Conservation (phyloP, 2,888 invertebrate genomes). For the Acleris emargana region DNA sequence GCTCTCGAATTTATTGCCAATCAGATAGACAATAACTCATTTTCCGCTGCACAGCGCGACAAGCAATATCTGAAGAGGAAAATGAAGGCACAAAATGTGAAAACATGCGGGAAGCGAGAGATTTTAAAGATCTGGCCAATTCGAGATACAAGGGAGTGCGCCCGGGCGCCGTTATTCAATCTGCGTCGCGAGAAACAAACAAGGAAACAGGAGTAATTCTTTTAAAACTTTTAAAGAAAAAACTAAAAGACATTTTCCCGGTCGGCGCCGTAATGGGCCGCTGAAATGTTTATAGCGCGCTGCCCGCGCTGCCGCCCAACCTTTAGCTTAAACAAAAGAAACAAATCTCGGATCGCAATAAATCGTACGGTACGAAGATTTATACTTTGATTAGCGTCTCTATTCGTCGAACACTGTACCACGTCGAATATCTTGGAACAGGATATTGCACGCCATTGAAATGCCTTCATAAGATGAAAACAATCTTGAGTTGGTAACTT, state of each 20-base stretch:
- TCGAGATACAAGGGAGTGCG: conserved; percentile 14
- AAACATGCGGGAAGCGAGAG: conserved; percentile 19
- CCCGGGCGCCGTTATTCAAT: conserved; percentile 41
- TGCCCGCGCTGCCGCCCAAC: conserved; percentile 15
- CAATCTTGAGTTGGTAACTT: conserved; percentile 26
- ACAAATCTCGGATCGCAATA: conserved; percentile 73
- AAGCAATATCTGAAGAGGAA: background rate
- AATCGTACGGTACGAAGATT: conserved; percentile 64
- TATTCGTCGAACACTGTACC: conserved; percentile 53
- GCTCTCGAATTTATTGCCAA: conserved; percentile 36
- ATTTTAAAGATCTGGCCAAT: conserved; percentile 23
- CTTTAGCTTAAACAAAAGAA: conserved; percentile 47
- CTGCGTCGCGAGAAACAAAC: conserved; percentile 49
- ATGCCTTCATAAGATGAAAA: conserved; percentile 16
- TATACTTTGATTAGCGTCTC: conserved; percentile 71
- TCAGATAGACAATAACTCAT: conserved; percentile 28
- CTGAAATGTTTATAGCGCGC: conserved; percentile 72
- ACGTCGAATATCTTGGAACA: conserved; percentile 11
- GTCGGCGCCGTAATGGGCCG: conserved; percentile 65
- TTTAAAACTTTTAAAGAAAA: conserved; percentile 66
- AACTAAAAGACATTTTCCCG: conserved; percentile 66
- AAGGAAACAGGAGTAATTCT: conserved; percentile 61
- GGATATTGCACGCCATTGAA: conserved; percentile 1
- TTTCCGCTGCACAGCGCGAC: conserved; percentile 7
- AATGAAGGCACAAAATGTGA: conserved; percentile 5